phyloP scores from a whole-genome alignment of 2,797 vertebrate species.

The Muscicapa comitata region DNA sequence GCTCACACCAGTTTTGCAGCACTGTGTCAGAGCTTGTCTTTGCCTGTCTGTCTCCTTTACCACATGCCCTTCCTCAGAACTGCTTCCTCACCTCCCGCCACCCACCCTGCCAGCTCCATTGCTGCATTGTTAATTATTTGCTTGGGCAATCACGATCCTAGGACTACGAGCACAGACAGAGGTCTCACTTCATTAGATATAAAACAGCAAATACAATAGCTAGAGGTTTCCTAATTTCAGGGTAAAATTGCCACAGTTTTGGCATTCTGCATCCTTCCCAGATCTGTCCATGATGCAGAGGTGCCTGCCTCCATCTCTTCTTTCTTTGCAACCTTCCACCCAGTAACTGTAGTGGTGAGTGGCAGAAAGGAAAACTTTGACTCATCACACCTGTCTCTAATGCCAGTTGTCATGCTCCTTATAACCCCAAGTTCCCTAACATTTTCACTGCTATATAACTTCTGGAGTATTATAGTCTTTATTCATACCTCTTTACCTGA shows the following conservation, averaged over 20 bases:
- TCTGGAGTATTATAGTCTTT: background rate
- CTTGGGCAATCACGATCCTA: background rate
- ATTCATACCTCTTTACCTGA: background rate
- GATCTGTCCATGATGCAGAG: background rate
- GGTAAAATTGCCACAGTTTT: background rate
- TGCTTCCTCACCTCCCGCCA: slow-evolving; percentile 2
- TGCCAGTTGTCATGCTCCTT: background rate
- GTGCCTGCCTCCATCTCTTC: background rate
- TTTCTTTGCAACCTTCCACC: background rate
- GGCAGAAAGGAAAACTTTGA: slow-evolving; percentile 2
- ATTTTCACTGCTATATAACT: background rate
- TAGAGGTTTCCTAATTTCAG: background rate
- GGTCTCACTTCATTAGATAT: background rate
- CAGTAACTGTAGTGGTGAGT: background rate
- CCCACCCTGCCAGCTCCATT: background rate
- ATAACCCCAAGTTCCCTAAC: background rate
- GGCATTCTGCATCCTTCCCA: background rate
- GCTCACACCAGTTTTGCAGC: background rate
- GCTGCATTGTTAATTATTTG: slow-evolving; percentile 36
- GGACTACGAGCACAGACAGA: background rate
- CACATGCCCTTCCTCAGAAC: background rate
- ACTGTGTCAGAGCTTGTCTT: background rate
- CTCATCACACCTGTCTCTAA: background rate
- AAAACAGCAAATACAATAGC: background rate
- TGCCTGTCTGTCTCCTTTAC: background rate